Base-by-base conservation (phyloP, 2,888 invertebrate species). In the Tipula helvola region DNA sequence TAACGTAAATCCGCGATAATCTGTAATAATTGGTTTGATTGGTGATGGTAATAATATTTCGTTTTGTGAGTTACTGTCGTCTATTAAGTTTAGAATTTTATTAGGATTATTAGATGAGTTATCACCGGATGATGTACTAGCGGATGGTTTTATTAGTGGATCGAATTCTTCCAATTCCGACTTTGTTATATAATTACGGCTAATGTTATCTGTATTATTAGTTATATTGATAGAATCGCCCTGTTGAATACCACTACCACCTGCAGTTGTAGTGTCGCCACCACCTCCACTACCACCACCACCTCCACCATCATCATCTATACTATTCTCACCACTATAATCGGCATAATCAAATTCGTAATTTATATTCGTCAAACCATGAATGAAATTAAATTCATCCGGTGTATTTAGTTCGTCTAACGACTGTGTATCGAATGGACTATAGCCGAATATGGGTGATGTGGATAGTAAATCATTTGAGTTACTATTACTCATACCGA, bases 311-410 rank as follows among this genome's bases (percentile, higher is more conserved):
- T 92, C 92, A 44, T 95, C 95, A 0, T 94, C 94, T 36, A 93
- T 92, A 88, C 95, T 95, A 89, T 95, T 95, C 8, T 96, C 96
- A 0, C 93, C 95, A 89, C 95, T 95, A 71, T 95, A 91, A 90
- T 96, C 96, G 3, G 95, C 95, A 87, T 95, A 91, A 90, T 96
- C 95, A 87, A 96, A 95, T 88, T 96, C 96, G 88, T 96, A 96
- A 90, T 95, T 95, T 13, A 96, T 94, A 89, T 95, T 94, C 36
- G 94, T 94, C 39, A 96, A 90, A 0, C 94, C 94, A 13, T 94
- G 93, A 47, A 94, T 91, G 87, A 93, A 93, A 7, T 93, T 88
- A 42, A 90, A 87, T 44, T 95, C 94, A 86, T 95, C 95, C 0
- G 94, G 94, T 0, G 94, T 94, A 89, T 93, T 92, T 87, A 93